These are phyloP conservation scores for Calonectris borealis DNA, from an alignment of 2,113 vertebrate genomes.

Conservation along the genomic window DNA sequence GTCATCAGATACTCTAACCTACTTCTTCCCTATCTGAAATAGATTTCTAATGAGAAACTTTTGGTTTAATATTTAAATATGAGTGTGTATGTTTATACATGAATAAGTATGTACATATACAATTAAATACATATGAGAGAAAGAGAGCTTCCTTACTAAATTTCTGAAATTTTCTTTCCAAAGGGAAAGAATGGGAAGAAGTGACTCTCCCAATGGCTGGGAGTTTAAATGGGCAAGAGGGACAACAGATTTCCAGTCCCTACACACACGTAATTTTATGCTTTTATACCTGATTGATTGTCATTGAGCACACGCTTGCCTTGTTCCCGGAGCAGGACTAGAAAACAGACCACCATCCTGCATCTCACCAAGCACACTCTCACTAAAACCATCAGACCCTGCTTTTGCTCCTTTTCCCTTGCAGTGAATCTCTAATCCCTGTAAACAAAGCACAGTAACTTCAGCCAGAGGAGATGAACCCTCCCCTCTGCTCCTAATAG, in stretches of 20 bases:
- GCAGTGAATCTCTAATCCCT: neutral
- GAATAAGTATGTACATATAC: rapidly evolving
- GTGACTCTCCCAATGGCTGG: neutral
- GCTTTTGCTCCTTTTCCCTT: neutral
- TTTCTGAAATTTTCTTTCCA: neutral
- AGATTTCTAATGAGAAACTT: neutral
- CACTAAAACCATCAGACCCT: neutral
- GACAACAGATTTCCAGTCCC: neutral
- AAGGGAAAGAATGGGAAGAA: neutral
- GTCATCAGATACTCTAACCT: neutral
- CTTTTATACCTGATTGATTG: neutral
- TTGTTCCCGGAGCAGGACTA: neutral
- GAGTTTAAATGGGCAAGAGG: neutral
- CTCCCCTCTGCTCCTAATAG: neutral
- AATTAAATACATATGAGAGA: neutral
- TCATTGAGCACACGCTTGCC: neutral
- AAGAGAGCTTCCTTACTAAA: neutral
- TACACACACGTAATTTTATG: neutral
- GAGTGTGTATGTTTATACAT: neutral
- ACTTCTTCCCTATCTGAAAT: neutral
- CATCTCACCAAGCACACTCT: neutral
- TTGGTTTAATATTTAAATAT: neutral
- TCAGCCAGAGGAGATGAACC: neutral
- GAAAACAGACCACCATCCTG: neutral
- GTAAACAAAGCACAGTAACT: neutral